Evolutionary conservation across 2,888 invertebrate genomes (phyloP).

Genomic region (Agonum fuliginosum): DNA sequence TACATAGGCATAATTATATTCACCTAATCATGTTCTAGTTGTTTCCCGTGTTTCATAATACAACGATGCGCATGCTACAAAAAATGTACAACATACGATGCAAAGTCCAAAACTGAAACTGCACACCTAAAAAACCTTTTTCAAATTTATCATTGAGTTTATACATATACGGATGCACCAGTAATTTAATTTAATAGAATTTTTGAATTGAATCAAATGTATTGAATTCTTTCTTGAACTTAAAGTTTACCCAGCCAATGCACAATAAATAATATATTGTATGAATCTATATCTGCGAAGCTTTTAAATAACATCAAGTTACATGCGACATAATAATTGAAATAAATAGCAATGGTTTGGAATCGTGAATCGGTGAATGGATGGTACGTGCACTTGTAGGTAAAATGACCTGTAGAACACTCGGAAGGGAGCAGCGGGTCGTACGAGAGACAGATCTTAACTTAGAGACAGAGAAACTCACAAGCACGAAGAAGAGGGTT

Average conservation of each 20-base stretch:
- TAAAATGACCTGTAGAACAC: conserved; percentile 33
- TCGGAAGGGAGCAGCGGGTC: conserved; percentile 56
- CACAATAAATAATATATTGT: neutral
- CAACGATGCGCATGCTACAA: conserved; percentile 43
- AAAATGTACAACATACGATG: conserved; percentile 41
- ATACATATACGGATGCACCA: neutral
- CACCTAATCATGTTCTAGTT: conserved; percentile 19
- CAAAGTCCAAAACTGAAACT: conserved; percentile 34
- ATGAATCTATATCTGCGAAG: conserved; percentile 27
- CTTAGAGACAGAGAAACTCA: conserved; percentile 76
- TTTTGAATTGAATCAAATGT: conserved; percentile 8
- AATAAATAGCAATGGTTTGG: conserved; percentile 49
- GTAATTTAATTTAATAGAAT: neutral
- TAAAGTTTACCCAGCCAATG: conserved; percentile 17
- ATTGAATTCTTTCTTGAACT: too few relatives aligned
- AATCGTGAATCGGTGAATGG: too few relatives aligned
- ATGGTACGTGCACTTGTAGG: too few relatives aligned
- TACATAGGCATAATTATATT: neutral
- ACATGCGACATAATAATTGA: conserved; percentile 51
- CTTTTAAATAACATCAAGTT: conserved; percentile 61
- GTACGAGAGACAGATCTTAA: conserved; percentile 69
- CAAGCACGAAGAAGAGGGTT: conserved; percentile 81
- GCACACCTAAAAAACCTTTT: conserved; percentile 33
- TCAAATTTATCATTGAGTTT: neutral
- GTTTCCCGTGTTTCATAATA: conserved; percentile 25